A percentile compares a stretch with the other conserved stretches of the same genome.
phyloP scores from a whole-genome alignment of 2,888 invertebrate species.

The Thereva nobilitata region DNA sequence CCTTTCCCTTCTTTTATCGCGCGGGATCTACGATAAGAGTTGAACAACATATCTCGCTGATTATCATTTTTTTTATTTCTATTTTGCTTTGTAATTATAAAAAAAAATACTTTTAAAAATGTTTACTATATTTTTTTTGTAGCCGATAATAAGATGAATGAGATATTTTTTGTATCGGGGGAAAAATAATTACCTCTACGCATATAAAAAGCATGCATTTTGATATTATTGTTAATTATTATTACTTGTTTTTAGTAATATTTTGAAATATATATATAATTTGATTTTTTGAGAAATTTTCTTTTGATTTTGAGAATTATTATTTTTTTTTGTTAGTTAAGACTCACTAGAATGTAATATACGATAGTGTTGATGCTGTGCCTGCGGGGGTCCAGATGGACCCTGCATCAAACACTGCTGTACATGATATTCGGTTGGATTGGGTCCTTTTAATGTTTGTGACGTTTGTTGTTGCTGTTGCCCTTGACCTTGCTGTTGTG shows the following conservation, averaged over 20 bases:
- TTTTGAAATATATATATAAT: not conserved
- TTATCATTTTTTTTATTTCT: no score
- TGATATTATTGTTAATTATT: no score
- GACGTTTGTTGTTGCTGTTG: slow-evolving; percentile 32
- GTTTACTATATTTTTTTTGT: no score
- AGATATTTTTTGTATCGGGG: no score
- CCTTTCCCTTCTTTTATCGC: no score
- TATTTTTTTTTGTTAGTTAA: not conserved
- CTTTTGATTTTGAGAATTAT: not conserved
- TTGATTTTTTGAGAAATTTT: slow-evolving; percentile 2
- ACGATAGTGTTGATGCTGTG: slow-evolving; percentile 41
- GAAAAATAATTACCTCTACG: no score
- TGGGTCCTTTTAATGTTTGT: slow-evolving; percentile 39
- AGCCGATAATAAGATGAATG: no score
- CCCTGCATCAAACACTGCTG: slow-evolving; percentile 38
- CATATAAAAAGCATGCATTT: slow-evolving; percentile 1
- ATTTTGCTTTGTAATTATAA: no score
- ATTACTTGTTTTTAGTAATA: not conserved
- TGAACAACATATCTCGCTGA: no score
- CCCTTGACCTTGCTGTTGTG: slow-evolving; percentile 12
- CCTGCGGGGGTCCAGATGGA: slow-evolving; percentile 25
- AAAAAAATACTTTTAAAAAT: no score
- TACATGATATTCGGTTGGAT: slow-evolving; percentile 39
- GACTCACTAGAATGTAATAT: slow-evolving; percentile 42
- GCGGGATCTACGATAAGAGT: no score